Conservation (phyloP, 2,888 invertebrate species). For the Brenthis ino region DNA sequence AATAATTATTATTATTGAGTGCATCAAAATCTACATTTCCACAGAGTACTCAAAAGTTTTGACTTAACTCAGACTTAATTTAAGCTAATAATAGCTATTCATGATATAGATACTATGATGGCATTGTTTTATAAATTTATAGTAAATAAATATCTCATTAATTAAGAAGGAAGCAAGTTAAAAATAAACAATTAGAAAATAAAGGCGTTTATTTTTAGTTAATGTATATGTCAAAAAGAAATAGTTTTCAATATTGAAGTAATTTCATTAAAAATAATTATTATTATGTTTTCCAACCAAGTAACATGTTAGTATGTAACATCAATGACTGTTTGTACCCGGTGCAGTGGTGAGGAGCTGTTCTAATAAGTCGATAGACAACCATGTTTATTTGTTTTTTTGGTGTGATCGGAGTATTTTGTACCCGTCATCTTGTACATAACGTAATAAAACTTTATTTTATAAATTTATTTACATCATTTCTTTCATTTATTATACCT, state of each 20-base stretch:
- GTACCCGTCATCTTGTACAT: constrained; percentile 75
- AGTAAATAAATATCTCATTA: constrained; percentile 5
- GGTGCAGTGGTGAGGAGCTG: constrained; percentile 2
- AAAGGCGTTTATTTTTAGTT: constrained; percentile 15
- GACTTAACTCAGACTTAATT: neutral
- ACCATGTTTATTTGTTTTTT: constrained; percentile 59
- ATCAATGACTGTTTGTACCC: constrained; percentile 5
- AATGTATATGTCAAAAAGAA: constrained; percentile 6
- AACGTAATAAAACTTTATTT: constrained; percentile 80
- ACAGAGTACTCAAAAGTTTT: neutral
- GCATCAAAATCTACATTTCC: constrained; percentile 10
- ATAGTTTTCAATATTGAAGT: constrained; percentile 8
- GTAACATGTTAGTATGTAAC: constrained; percentile 1
- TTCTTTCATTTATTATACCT: constrained; percentile 53
- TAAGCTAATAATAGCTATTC: neutral
- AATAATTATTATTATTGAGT: constrained; percentile 48
- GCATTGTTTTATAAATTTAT: constrained; percentile 1
- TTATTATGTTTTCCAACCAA: constrained; percentile 14
- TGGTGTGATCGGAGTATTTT: constrained; percentile 65
- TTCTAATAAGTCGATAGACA: constrained; percentile 15
- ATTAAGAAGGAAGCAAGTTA: constrained; percentile 4
- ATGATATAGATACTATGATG: neutral
- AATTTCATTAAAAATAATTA: constrained; percentile 16
- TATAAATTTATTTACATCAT: constrained; percentile 62
- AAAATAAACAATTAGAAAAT: constrained; percentile 3